phyloP scores from a whole-genome alignment of 2,888 invertebrate species.

The Dorcus parallelipipedus region DNA sequence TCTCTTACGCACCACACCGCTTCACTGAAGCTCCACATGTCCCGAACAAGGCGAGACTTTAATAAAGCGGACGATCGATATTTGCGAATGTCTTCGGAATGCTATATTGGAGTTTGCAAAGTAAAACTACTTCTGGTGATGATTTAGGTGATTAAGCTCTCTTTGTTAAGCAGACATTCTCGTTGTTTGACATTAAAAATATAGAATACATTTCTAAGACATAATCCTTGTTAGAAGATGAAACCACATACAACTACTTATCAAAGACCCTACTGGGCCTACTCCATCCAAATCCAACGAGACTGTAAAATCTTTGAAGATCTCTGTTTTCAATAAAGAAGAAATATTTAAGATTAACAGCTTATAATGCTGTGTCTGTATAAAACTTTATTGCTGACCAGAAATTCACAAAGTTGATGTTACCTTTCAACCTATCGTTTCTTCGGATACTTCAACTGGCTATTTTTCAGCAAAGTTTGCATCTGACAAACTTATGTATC shows the following conservation, averaged over 20 bases:
- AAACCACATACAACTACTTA: neutral
- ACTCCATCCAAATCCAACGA: neutral
- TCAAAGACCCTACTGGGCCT: neutral
- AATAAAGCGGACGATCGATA: no score
- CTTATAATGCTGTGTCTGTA: neutral
- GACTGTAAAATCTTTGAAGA: neutral
- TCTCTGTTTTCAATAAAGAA: neutral
- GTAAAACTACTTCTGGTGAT: no score
- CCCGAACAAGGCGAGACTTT: no score
- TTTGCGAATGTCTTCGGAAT: no score
- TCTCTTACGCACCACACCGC: no score
- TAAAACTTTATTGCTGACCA: conserved; percentile 2
- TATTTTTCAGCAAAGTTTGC: conserved; percentile 3
- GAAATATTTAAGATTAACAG: neutral
- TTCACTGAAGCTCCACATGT: no score
- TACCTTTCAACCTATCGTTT: conserved; percentile 7
- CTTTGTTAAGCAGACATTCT: no score
- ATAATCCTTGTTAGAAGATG: neutral
- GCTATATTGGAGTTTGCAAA: no score
- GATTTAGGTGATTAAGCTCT: no score
- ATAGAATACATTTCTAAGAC: neutral
- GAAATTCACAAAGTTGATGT: conserved; percentile 5
- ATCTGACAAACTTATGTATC: neutral
- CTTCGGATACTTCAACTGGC: conserved; percentile 4
- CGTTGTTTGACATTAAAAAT: neutral